Evolutionary conservation across 2,113 vertebrate species (phyloP).

Genomic region (Malurus elegans): DNA sequence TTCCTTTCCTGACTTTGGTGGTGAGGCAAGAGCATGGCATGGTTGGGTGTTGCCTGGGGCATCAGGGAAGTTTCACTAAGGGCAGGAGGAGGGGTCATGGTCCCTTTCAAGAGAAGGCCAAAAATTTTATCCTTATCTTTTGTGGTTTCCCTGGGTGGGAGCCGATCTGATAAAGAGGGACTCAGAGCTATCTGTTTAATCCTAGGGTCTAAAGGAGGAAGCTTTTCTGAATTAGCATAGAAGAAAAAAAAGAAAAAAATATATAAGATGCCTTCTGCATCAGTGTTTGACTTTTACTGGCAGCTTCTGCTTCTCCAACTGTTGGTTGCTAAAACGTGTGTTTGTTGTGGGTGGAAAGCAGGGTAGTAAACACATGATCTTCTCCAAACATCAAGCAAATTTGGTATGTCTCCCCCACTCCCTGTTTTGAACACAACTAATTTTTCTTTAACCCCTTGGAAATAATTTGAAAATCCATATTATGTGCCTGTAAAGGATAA

Average conservation of each 20-base stretch:
- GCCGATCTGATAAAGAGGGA: neutral
- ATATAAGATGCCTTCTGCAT: neutral
- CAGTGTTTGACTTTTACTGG: neutral
- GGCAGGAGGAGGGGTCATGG: neutral
- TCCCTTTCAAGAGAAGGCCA: neutral
- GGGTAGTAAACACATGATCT: constrained; percentile 26
- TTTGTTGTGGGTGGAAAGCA: neutral
- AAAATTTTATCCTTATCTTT: neutral
- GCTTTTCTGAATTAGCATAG: neutral
- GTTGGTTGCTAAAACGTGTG: neutral
- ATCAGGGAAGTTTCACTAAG: neutral
- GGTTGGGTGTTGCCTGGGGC: neutral
- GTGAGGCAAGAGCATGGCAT: neutral
- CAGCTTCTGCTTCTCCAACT: constrained; percentile 34
- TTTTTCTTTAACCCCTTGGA: neutral
- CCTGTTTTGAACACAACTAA: neutral
- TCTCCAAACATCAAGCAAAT: constrained; percentile 18
- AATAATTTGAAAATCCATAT: neutral
- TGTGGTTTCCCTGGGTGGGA: neutral
- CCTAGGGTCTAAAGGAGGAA: neutral
- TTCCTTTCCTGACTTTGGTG: neutral
- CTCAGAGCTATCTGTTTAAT: neutral
- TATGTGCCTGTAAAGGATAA: neutral
- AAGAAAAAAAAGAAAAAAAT: neutral
- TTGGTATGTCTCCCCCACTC: neutral